Percentiles rank a stretch among this genome's conserved stretches.
These are phyloP conservation scores for Nephrotoma flavescens DNA, from an alignment of 2,888 invertebrate species.

Conservation along the genomic window DNA sequence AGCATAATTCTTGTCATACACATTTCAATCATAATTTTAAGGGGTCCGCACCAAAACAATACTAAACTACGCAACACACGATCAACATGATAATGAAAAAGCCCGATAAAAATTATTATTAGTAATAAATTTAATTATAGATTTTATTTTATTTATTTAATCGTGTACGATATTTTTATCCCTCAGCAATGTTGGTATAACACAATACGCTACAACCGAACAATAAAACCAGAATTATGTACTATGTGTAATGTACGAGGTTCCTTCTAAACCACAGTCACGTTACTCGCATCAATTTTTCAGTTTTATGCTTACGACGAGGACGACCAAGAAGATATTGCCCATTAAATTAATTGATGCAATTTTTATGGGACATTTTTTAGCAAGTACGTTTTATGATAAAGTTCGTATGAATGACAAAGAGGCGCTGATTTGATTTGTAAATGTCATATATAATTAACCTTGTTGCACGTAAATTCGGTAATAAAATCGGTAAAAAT, in stretches of 20 bases:
- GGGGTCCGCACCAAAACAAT: neutral
- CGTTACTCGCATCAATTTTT: neutral
- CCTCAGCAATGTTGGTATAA: neutral
- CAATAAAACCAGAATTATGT: neutral
- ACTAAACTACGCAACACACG: neutral
- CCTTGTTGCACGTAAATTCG: neutral
- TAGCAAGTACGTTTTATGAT: neutral
- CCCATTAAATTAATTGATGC: neutral
- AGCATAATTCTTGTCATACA: neutral
- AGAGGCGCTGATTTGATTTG: neutral
- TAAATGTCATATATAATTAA: neutral
- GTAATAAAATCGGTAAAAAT: too few relatives aligned
- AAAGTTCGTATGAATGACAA: neutral
- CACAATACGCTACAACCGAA: neutral
- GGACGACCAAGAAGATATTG: neutral
- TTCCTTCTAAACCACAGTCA: neutral
- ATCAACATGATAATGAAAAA: neutral
- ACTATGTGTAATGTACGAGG: neutral
- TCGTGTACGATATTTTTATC: neutral
- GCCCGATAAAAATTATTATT: neutral
- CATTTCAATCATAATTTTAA: neutral
- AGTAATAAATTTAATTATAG: neutral
- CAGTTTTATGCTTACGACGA: neutral
- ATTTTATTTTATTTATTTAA: neutral
- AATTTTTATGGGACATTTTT: neutral